Conservation (phyloP, 2,888 invertebrate genomes). For the Drosophila anceps region DNA sequence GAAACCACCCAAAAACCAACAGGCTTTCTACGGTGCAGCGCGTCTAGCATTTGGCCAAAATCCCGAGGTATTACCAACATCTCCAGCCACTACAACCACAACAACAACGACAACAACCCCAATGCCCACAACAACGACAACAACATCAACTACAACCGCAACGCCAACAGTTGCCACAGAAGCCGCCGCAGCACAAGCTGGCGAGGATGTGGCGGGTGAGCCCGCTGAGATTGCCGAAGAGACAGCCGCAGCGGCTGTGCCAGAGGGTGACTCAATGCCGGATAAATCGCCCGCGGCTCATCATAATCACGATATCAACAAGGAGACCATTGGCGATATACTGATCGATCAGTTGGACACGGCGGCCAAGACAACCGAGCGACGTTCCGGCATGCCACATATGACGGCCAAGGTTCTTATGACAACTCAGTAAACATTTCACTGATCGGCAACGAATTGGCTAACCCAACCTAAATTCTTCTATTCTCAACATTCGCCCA, state of each 20-base stretch:
- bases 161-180: conserved; percentile 48
- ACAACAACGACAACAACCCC: conserved; percentile 57
- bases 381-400: conserved; percentile 76
- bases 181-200: conserved; percentile 37
- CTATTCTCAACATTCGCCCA: conserved; percentile 13
- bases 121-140: conserved; percentile 52
- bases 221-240: conserved; percentile 41
- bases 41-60: conserved; percentile 86
- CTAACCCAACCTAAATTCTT: conserved; percentile 44
- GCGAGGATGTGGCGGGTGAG: conserved; percentile 50
- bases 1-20: conserved; percentile 76
- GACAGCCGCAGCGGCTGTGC: neutral
- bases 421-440: conserved; percentile 24
- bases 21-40: conserved; percentile 89
- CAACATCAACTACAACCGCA: conserved; percentile 54
- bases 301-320: conserved; percentile 74
- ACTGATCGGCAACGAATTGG: conserved; percentile 66
- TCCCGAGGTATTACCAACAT: conserved; percentile 85
- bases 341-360: conserved; percentile 75
- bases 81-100: conserved; percentile 74
- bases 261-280: conserved; percentile 48
- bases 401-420: conserved; percentile 84
- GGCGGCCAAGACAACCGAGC: conserved; percentile 78
- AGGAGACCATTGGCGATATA: conserved; percentile 78
- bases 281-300: conserved; percentile 50